Conservation (phyloP, 2,113 vertebrate species). For the Noturus placidus region DNA sequence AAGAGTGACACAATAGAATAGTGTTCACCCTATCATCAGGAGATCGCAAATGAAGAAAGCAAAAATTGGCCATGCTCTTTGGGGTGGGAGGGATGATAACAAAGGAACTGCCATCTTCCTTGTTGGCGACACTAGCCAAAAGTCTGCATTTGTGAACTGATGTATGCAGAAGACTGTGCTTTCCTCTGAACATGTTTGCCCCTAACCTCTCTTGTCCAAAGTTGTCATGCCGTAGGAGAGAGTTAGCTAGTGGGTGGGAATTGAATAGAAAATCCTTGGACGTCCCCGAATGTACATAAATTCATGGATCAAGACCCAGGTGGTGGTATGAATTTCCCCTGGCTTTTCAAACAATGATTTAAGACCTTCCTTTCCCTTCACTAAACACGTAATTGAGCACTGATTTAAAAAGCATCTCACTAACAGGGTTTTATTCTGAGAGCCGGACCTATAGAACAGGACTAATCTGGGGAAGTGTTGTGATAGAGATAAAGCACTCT, state of each 20-base stretch:
- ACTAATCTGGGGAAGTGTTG: background rate
- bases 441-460: background rate
- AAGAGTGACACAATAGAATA: background rate
- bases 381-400: background rate
- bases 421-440: background rate
- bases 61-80: background rate
- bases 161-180: background rate
- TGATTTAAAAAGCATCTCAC: background rate
- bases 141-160: background rate
- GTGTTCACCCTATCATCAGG: background rate
- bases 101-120: background rate
- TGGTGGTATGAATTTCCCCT: background rate
- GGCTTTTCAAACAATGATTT: background rate
- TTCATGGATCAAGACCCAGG: background rate
- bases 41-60: background rate
- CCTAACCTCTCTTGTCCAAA: background rate
- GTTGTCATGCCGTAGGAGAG: background rate
- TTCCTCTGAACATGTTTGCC: background rate
- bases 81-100: background rate
- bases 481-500: background rate
- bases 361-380: background rate
- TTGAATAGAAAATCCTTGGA: background rate
- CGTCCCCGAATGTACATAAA: background rate
- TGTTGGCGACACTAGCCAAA: background rate
- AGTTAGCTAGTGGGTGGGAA: background rate